Percentiles rank a stretch among this genome's conserved stretches.
phyloP scores from a whole-genome alignment of 2,888 invertebrate genomes.

The Theristus sp. region DNA sequence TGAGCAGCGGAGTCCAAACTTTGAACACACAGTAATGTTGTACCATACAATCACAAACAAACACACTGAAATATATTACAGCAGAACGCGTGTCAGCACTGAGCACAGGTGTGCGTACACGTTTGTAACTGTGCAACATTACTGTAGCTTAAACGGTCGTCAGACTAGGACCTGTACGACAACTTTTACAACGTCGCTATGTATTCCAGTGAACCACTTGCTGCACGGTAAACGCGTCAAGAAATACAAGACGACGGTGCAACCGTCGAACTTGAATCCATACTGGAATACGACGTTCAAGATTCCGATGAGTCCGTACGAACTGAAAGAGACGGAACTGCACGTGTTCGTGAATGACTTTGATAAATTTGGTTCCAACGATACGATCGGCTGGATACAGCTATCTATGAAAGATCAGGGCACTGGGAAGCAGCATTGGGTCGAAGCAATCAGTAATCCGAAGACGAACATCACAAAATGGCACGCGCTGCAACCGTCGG shows the following conservation, averaged over 20 bases:
- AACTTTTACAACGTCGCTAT: neutral
- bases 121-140: too few relatives aligned
- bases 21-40: too few relatives aligned
- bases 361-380: slow-evolving; percentile 5
- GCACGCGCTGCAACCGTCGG: neutral
- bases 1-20: too few relatives aligned
- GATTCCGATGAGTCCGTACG: slow-evolving; percentile 43
- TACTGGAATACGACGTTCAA: slow-evolving; percentile 99
- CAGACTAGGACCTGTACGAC: too few relatives aligned
- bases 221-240: slow-evolving; percentile 96
- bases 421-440: neutral
- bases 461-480: slow-evolving; percentile 1
- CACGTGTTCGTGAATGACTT: slow-evolving; percentile 2
- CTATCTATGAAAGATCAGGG: slow-evolving; percentile 3
- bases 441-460: neutral
- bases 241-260: slow-evolving; percentile 99
- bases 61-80: too few relatives aligned
- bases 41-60: too few relatives aligned
- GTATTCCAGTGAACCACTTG: slow-evolving; percentile 45
- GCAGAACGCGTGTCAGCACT: too few relatives aligned
- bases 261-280: slow-evolving; percentile 98
- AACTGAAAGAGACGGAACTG: slow-evolving; percentile 5
- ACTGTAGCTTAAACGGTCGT: too few relatives aligned
- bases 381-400: slow-evolving; percentile 4
- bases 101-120: too few relatives aligned